Percentiles rank a stretch among this genome's conserved stretches.
These are phyloP conservation scores for Salvelinus namaycush DNA, from an alignment of 2,113 vertebrate species.

Conservation along the genomic window DNA sequence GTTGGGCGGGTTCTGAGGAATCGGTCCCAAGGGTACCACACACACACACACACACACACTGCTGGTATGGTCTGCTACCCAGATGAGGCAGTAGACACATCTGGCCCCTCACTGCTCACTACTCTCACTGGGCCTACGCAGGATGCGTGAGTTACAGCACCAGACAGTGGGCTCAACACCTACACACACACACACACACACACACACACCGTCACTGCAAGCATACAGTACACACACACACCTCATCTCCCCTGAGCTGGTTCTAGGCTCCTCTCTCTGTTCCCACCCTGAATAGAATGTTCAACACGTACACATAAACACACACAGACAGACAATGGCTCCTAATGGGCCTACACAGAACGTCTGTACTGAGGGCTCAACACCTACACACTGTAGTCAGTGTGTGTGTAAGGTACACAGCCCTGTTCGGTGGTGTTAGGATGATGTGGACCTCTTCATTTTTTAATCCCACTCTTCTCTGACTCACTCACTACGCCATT, in stretches of 20 bases:
- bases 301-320: background rate
- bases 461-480: background rate
- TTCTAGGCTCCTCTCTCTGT: background rate
- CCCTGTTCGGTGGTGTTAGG: background rate
- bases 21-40: too few relatives aligned
- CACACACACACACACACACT: too few relatives aligned
- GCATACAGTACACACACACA: too few relatives aligned
- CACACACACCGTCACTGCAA: too few relatives aligned
- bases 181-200: too few relatives aligned
- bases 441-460: background rate
- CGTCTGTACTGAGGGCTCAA: background rate
- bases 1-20: background rate
- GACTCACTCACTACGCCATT: background rate
- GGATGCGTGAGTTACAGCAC: constrained; percentile 22
- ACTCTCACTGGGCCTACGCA: constrained; percentile 49
- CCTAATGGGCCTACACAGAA: background rate
- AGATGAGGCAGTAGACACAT: constrained; percentile 72
- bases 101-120: constrained; percentile 44
- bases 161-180: background rate
- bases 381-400: background rate
- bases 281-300: background rate
- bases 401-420: too few relatives aligned
- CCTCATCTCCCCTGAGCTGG: too few relatives aligned
- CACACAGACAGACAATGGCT: background rate
- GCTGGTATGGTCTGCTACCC: constrained; percentile 76